phyloP scores from a whole-genome alignment of 2,888 invertebrate genomes.

The Leucozona laternaria region DNA sequence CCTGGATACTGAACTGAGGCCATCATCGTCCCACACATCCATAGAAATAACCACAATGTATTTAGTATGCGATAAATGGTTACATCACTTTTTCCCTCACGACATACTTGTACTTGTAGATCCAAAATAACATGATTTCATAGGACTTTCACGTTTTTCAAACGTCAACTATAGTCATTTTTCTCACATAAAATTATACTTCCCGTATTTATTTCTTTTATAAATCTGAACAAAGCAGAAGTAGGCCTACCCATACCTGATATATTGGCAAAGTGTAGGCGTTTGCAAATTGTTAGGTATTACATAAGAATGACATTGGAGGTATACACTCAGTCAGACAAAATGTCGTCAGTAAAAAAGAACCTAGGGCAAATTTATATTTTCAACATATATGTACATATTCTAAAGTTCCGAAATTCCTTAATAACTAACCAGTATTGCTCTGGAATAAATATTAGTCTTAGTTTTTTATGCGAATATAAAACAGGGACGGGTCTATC shows the following conservation, averaged over 20 bases:
- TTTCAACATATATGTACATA: too few species aligned
- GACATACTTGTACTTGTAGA: background rate
- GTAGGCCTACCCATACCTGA: background rate
- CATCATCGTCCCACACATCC: background rate
- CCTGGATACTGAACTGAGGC: background rate
- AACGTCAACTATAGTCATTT: background rate
- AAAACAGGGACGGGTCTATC: background rate
- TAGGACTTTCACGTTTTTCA: background rate
- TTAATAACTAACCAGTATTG: background rate
- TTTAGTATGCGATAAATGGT: background rate
- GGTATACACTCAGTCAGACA: background rate
- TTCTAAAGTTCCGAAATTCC: background rate
- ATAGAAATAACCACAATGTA: background rate
- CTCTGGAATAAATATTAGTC: background rate
- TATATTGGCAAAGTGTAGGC: background rate
- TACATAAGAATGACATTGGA: background rate
- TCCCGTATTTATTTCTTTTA: background rate
- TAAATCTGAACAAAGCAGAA: slow-evolving; percentile 5
- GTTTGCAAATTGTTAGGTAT: background rate
- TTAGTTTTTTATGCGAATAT: background rate
- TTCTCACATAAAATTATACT: slow-evolving; percentile 16
- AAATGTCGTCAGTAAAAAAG: slow-evolving; percentile 14
- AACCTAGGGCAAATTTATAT: background rate
- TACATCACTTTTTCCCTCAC: slow-evolving; percentile 14
- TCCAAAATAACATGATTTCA: background rate